Percentiles rank a stretch among this genome's conserved stretches.
Evolutionary conservation across 2,113 vertebrate genomes (phyloP).

Genomic region (Scomber japonicus): DNA sequence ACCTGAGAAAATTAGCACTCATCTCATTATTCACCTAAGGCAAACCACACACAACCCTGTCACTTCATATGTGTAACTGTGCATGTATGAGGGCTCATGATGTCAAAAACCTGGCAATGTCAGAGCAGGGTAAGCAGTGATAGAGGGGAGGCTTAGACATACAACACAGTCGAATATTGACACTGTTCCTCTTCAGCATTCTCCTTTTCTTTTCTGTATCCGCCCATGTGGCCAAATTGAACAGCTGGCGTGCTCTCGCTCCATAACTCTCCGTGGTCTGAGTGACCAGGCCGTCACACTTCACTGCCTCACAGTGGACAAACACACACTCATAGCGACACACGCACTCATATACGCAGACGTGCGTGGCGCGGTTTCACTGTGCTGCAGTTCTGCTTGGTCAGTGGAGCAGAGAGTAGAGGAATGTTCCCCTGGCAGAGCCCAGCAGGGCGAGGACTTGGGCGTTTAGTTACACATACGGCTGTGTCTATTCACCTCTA

Average conservation of each 20-base stretch:
- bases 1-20: constrained; percentile 70
- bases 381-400: constrained; percentile 71
- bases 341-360: constrained; percentile 16
- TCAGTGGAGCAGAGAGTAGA: constrained; percentile 70
- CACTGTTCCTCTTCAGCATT: constrained; percentile 55
- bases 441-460: constrained; percentile 61
- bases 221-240: constrained; percentile 73
- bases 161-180: constrained; percentile 40
- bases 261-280: constrained; percentile 69
- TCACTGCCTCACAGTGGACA: constrained; percentile 63
- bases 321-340: constrained; percentile 45
- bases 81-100: constrained; percentile 28
- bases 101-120: constrained; percentile 36
- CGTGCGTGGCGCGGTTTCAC: constrained; percentile 47
- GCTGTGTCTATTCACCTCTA: constrained; percentile 67
- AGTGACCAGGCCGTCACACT: constrained; percentile 75
- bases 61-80: constrained; percentile 20
- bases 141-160: constrained; percentile 31
- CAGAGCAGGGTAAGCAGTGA: constrained; percentile 36
- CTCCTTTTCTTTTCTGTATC: constrained; percentile 53
- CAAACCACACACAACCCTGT: constrained; percentile 44
- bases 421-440: constrained; percentile 68
- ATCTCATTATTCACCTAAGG: constrained; percentile 58
- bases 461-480: constrained; percentile 69
- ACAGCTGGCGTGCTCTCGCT: constrained; percentile 75